A percentile compares a stretch with the other conserved stretches of the same genome.
These are phyloP conservation scores for Danionella dracula DNA, from an alignment of 2,797 vertebrate species.

Conservation along the genomic window DNA sequence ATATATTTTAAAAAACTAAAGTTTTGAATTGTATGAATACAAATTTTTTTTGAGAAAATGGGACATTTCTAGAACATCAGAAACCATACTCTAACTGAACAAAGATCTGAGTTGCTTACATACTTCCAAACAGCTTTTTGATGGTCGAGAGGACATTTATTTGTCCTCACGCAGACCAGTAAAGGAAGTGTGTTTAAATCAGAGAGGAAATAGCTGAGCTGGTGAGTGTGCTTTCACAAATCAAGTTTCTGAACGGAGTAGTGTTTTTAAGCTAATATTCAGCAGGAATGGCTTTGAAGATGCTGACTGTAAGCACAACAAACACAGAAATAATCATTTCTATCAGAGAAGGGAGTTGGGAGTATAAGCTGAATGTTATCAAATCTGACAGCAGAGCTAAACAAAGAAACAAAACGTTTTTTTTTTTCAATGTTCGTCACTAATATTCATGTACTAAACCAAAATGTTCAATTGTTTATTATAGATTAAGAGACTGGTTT, in stretches of 20 bases:
- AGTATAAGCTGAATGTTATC: neutral
- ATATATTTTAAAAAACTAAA: too few relatives aligned
- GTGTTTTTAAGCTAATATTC: neutral
- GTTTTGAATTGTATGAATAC: too few relatives aligned
- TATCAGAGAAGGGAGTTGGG: neutral
- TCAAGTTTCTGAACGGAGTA: neutral
- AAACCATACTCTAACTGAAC: too few relatives aligned
- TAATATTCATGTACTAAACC: too few relatives aligned
- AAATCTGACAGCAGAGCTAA: neutral
- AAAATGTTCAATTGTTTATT: too few relatives aligned
- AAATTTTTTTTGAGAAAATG: too few relatives aligned
- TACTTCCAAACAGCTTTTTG: constrained; percentile 6
- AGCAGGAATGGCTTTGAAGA: neutral
- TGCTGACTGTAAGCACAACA: neutral
- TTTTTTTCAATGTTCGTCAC: too few relatives aligned
- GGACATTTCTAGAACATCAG: too few relatives aligned
- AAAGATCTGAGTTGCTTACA: neutral
- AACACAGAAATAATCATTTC: neutral
- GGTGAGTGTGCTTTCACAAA: neutral
- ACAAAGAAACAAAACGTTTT: neutral
- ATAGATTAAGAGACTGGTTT: too few relatives aligned
- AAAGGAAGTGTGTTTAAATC: neutral
- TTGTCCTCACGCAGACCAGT: neutral
- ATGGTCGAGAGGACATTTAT: neutral
- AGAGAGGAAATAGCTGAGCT: neutral